Evolutionary conservation across 2,797 vertebrate genomes (phyloP).

Genomic region (Urosaurus nigricauda): DNA sequence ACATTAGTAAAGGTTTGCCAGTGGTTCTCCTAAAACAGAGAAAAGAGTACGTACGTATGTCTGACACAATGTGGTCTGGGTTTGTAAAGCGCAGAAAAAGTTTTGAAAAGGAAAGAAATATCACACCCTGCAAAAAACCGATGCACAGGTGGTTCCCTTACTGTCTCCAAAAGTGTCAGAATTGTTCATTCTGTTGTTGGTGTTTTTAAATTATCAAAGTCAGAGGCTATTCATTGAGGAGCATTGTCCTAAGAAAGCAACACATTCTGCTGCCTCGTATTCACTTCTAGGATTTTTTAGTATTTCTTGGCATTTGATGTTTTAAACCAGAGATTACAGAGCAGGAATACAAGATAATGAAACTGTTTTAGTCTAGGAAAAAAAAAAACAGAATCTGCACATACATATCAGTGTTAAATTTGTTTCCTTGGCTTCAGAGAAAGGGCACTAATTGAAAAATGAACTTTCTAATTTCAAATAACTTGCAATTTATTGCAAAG

Average conservation of each 20-base stretch:
- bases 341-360: conserved; percentile 13
- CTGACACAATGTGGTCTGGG: conserved; percentile 20
- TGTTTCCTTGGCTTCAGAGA: background rate
- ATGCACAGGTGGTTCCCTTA: conserved; percentile 12
- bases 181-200: background rate
- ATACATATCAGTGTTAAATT: background rate
- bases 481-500: conserved; percentile 12
- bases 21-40: conserved; percentile 21
- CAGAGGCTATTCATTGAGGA: conserved; percentile 45
- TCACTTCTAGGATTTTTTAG: background rate
- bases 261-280: background rate
- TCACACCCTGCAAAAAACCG: conserved; percentile 37
- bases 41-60: conserved; percentile 16
- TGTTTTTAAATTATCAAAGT: conserved; percentile 13
- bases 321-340: conserved; percentile 25
- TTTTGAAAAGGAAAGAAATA: conserved; percentile 9
- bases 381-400: background rate
- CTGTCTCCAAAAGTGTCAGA: conserved; percentile 42
- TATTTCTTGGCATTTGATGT: background rate
- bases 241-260: background rate
- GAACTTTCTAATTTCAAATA: background rate
- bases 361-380: conserved; percentile 1
- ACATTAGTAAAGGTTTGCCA: background rate
- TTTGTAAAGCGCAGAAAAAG: conserved; percentile 29
- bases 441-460: conserved; percentile 8